A percentile compares a stretch with the other conserved stretches of the same genome.
Conservation (phyloP, 2,113 vertebrate genomes). For the Hippocampus zosterae region DNA sequence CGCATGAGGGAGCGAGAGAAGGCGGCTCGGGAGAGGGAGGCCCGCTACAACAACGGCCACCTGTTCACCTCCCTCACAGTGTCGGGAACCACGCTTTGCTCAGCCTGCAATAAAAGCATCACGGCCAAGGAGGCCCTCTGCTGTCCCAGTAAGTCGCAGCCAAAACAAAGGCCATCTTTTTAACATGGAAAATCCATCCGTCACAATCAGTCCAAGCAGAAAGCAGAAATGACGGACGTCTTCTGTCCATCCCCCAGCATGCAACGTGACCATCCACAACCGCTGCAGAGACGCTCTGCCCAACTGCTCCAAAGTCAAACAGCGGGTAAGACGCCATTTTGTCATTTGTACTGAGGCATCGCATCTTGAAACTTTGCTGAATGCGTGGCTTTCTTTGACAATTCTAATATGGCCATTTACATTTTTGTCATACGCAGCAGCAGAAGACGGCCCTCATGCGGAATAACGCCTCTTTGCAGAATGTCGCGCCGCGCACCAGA, state of each 20-base stretch:
- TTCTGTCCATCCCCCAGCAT: slow-evolving; percentile 76
- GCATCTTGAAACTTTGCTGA: not conserved
- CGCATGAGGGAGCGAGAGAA: slow-evolving; percentile 80
- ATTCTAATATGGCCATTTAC: not conserved
- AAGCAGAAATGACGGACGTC: too few species aligned
- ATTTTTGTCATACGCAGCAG: slow-evolving; percentile 69
- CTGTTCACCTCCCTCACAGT: slow-evolving; percentile 89
- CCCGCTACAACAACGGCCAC: slow-evolving; percentile 85
- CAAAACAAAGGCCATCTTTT: too few species aligned
- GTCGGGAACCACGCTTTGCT: slow-evolving; percentile 88
- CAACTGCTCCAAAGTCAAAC: slow-evolving; percentile 92
- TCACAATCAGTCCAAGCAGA: too few species aligned
- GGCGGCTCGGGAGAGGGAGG: slow-evolving; percentile 81
- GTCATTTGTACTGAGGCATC: not conserved
- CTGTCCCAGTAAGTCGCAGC: slow-evolving; percentile 77
- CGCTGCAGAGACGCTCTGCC: slow-evolving; percentile 88
- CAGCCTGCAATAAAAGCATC: slow-evolving; percentile 90
- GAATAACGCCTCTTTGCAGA: slow-evolving; percentile 81
- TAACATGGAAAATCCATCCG: too few species aligned
- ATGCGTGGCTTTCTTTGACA: not conserved
- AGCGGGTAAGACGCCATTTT: slow-evolving; percentile 76
- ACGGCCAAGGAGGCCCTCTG: slow-evolving; percentile 89
- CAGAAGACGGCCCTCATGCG: slow-evolving; percentile 82
- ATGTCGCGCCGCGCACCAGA: slow-evolving; percentile 81
- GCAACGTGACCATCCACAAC: slow-evolving; percentile 93